Evolutionary conservation across 2,888 invertebrate genomes (phyloP).

Genomic region (Ichneumon xanthorius): DNA sequence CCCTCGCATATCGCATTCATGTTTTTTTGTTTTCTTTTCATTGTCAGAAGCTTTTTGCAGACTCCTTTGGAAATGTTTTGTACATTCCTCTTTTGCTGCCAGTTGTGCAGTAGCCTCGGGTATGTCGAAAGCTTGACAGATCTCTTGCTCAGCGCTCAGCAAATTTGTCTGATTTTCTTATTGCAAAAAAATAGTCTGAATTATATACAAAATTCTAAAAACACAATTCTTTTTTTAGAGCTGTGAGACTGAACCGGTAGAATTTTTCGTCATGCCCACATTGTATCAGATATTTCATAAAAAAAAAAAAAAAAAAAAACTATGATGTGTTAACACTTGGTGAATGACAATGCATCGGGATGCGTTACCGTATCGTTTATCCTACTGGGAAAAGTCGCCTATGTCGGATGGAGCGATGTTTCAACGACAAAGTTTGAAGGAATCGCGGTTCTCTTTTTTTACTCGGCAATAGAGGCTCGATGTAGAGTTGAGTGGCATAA

Average conservation of each 20-base stretch:
- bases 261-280: neutral
- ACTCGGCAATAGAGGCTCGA: neutral
- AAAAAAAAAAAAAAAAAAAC: neutral
- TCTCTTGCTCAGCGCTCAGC: neutral
- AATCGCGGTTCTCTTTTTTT: too few species aligned
- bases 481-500: neutral
- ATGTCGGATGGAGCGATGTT: too few species aligned
- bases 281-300: too few species aligned
- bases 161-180: neutral
- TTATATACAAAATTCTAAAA: too few species aligned
- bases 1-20: neutral
- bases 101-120: neutral
- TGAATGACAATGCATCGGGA: neutral
- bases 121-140: neutral
- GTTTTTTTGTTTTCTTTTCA: slow-evolving; percentile 43
- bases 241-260: too few species aligned
- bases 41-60: slow-evolving; percentile 57
- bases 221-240: too few species aligned
- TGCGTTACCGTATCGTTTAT: neutral
- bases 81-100: neutral
- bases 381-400: neutral
- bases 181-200: neutral
- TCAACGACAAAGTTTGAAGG: too few species aligned
- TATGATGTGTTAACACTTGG: neutral
- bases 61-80: slow-evolving; percentile 1